Conservation (phyloP, 2,113 vertebrate species). For the Gobius niger region DNA sequence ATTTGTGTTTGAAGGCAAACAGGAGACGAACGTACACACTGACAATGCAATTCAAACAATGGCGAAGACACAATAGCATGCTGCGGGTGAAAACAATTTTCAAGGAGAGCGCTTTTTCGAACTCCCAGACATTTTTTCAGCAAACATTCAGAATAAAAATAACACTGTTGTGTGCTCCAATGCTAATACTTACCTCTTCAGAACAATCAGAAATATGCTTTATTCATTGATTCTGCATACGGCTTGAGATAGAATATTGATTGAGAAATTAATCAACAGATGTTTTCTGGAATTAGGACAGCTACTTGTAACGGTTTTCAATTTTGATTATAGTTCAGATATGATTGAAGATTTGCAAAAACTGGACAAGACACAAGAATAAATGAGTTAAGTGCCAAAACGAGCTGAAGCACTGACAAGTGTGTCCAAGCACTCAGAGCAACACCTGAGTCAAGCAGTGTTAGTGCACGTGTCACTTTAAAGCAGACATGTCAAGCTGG, state of each 20-base stretch:
- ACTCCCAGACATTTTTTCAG: conserved; percentile 22
- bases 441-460: too few relatives aligned
- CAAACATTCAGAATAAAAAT: conserved; percentile 24
- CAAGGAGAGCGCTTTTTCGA: conserved; percentile 36
- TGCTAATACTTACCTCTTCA: conserved; percentile 15
- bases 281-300: too few relatives aligned
- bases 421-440: too few relatives aligned
- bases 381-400: too few relatives aligned
- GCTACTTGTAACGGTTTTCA: too few relatives aligned
- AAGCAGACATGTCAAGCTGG: too few relatives aligned
- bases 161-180: conserved; percentile 28
- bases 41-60: conserved; percentile 42
- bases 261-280: neutral
- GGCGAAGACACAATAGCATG: conserved; percentile 31
- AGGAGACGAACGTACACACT: conserved; percentile 37
- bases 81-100: conserved; percentile 41
- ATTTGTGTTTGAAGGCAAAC: conserved; percentile 53
- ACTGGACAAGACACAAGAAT: too few relatives aligned
- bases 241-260: conserved; percentile 23
- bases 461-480: too few relatives aligned
- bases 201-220: conserved; percentile 6
- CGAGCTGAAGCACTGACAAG: too few relatives aligned
- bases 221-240: neutral
- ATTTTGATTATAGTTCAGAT: too few relatives aligned
- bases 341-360: too few relatives aligned